Base-by-base conservation (phyloP, 1,140 invertebrate genomes). In the Sminthurides bifidus region DNA sequence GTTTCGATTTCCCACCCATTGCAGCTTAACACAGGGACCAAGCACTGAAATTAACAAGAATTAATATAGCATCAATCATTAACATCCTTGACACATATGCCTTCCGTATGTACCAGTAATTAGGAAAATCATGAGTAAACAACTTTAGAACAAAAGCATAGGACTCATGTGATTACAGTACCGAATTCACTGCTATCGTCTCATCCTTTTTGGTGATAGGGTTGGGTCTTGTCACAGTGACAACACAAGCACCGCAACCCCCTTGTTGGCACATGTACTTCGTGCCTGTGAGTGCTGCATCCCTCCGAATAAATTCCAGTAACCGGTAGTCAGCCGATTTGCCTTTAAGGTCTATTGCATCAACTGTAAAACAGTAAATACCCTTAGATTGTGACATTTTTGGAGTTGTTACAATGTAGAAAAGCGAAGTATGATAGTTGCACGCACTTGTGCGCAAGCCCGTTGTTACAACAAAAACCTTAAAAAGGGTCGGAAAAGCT, bases 231-330 rank as follows among this genome's bases (percentile, higher is more conserved):
- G 65, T 67, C 19, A 66, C 69, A 27, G 68, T 61, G 8, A 76
- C 73, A 27, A 70, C 61, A 63, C 75, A 76, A 0, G 68, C 65
- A 2, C 75, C 75, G 66, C 75, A 76, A 2, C 74, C 74, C 15
- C 74, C 88, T 70, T 92, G 87, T 12, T 76, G 71, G 64, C 87
- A 91, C 81, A 85, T 85, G 3, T 73, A 75, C 66, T 91, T 91
- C 0, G 85, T 89, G 14, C 85, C 86, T 29, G 24, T 56, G 0
- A 60, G 27, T 1, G 49, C 50, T 2, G 59, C 59, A n/a, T 54
- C 31, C 14, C 56, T 41, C 15, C 59, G 4, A 26, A 60, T 60
- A 38, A 53, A 60, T 29, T 60, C 59, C 8, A 60, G 54, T n/a
- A 51, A 24, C 14, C 8, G 19, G 45, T 6, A 15, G 10, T 48